Evolutionary conservation across 2,888 invertebrate species (phyloP).

Genomic region (Perizoma flavofasciatum): DNA sequence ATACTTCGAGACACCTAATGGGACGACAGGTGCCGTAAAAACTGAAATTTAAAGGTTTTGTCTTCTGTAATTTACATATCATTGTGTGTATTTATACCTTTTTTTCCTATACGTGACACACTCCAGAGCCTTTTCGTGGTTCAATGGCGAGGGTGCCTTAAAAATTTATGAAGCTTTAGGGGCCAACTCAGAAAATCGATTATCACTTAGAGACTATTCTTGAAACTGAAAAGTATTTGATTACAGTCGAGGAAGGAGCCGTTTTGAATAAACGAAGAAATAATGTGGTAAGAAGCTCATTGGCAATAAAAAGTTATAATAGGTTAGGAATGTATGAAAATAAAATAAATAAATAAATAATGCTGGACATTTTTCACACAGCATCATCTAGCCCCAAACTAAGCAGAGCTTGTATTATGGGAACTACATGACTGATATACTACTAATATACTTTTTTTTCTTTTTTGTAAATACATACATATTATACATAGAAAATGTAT

Average conservation of each 20-base stretch:
- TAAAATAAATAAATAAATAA: too few relatives aligned
- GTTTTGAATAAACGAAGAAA: constrained; percentile 3
- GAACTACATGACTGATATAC: too few relatives aligned
- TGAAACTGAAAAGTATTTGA: constrained; percentile 10
- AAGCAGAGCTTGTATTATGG: too few relatives aligned
- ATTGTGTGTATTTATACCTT: constrained; percentile 4
- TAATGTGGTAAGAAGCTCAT: not conserved
- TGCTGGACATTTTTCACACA: too few relatives aligned
- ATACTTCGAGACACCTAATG: too few relatives aligned
- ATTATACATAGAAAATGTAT: not conserved
- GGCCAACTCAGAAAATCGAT: constrained; percentile 24
- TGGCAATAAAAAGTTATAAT: not conserved
- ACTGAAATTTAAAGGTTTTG: constrained; percentile 6
- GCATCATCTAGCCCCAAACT: too few relatives aligned
- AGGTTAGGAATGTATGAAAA: not conserved
- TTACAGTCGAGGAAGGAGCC: constrained; percentile 2
- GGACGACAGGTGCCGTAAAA: constrained; percentile 11
- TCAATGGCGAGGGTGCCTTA: constrained; percentile 24
- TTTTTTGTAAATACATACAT: too few relatives aligned
- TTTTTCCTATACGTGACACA: constrained; percentile 25
- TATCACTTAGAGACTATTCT: constrained; percentile 23
- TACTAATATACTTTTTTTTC: too few relatives aligned
- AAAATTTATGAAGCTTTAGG: constrained; percentile 23
- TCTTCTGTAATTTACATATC: constrained; percentile 14
- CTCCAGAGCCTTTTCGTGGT: constrained; percentile 29